Base-by-base conservation (phyloP, 2,113 vertebrate species). In the Phoenicopterus ruber region DNA sequence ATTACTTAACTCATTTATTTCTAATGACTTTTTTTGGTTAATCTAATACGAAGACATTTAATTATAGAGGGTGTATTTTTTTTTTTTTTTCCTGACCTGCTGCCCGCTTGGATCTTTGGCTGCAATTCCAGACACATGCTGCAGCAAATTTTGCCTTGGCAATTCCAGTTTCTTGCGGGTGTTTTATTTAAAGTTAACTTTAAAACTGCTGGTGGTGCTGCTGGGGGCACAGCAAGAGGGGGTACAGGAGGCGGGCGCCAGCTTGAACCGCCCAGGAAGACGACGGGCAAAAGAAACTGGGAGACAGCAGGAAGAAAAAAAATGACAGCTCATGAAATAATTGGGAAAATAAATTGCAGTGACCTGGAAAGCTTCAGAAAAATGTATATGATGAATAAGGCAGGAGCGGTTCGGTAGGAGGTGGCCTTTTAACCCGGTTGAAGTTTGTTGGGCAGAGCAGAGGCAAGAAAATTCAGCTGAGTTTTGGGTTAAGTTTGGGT, bases 1-100 rank as follows among this genome's bases (percentile, higher is more conserved):
- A 52, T 90, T 81, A 54, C 93, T 86, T 81, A 93, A 93, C 72
- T 86, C 86, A 13, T 90, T 94, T 71, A 38, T 55, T 84, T 90
- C 92, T 69, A 32, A 34, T 49, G 85, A 36, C 65, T 40, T 49
- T 69, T 90, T 32, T 69, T 47, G 32, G 49, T 95, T 96, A 57
- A 97, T 93, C 89, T 89, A 15, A 54, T 81, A 36, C 1, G 4
- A 63, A 50, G 52, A 5, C 13, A 13, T 87, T 94, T 94, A 49
- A 71, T 95, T 87, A 63, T 8, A 38, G 63, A 52, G 38, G 40
- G n/a, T 55, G 24, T 8, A 1, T 59, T n/a, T 55, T 25, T 15
- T 46, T 86, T 44, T 61, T 38, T 31, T n/a, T 36, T 20, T 13
- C 3, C 76, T 81, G 77, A 59, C 82, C 90, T 72, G 73, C 81